These are phyloP conservation scores for Macquaria ambigua DNA, from an alignment of 2,113 vertebrate genomes.

Conservation along the genomic window DNA sequence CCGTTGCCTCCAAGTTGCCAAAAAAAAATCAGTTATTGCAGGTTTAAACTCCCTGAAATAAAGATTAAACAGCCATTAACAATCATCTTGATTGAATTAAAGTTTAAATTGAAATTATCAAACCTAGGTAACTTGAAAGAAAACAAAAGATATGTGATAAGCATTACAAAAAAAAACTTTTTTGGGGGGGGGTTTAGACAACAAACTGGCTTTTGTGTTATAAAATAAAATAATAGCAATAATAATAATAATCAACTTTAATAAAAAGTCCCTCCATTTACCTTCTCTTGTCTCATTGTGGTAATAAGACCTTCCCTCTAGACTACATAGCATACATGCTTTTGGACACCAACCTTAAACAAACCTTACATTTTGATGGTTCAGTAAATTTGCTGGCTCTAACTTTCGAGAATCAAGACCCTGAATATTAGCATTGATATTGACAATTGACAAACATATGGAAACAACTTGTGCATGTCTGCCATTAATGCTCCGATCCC, in stretches of 20 bases:
- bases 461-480: conserved; percentile 9
- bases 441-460: not conserved
- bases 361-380: conserved; percentile 24
- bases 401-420: not conserved
- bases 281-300: not conserved
- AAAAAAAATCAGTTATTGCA: not conserved
- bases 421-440: not conserved
- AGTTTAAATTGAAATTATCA: not conserved
- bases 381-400: conserved; percentile 7
- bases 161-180: not conserved
- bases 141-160: not conserved
- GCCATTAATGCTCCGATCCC: not conserved
- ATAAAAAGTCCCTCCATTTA: not conserved
- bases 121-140: not conserved
- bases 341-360: conserved; percentile 5
- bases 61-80: not conserved
- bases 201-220: not conserved
- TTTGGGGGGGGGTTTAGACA: not conserved
- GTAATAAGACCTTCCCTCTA: not conserved
- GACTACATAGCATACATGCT: not conserved
- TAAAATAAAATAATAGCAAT: not conserved
- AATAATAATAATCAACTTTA: not conserved
- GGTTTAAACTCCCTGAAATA: not conserved
- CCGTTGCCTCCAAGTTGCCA: not conserved
- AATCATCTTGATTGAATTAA: not conserved